Evolutionary conservation across 2,888 invertebrate species (phyloP).

Genomic region (Diplolepis rosae): DNA sequence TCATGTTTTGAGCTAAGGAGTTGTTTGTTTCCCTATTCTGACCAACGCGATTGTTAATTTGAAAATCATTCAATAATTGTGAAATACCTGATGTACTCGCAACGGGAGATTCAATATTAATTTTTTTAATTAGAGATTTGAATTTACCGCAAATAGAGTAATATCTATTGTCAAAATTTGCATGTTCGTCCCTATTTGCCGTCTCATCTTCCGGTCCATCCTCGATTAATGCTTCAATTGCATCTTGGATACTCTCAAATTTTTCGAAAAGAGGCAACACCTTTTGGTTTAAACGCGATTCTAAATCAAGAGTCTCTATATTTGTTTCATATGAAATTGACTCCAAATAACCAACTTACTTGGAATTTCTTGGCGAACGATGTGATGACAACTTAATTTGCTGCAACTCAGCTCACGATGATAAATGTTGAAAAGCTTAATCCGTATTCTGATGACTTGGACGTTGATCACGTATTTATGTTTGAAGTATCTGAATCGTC

Average conservation of each 20-base stretch:
- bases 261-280: not conserved
- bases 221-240: not conserved
- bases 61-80: too few species aligned
- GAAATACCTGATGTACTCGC: not conserved
- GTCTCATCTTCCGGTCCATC: not conserved
- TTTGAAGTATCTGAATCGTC: too few species aligned
- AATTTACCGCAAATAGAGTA: too few species aligned
- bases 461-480: too few species aligned
- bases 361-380: too few species aligned
- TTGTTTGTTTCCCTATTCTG: not conserved
- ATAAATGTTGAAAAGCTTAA: too few species aligned
- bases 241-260: not conserved
- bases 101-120: not conserved
- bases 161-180: not conserved
- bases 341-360: too few species aligned
- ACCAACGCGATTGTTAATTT: not conserved
- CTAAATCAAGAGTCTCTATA: not conserved
- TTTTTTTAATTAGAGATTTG: not conserved
- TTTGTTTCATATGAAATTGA: not conserved
- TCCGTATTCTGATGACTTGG: too few species aligned
- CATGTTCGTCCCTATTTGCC: not conserved
- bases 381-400: too few species aligned
- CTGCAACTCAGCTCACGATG: too few species aligned
- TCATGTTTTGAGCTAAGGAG: too few species aligned
- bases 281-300: not conserved